Evolutionary conservation across 2,888 invertebrate species (phyloP), one percentile per base, ranked within the genome.

Genomic region (Andrena minutula): DNA sequence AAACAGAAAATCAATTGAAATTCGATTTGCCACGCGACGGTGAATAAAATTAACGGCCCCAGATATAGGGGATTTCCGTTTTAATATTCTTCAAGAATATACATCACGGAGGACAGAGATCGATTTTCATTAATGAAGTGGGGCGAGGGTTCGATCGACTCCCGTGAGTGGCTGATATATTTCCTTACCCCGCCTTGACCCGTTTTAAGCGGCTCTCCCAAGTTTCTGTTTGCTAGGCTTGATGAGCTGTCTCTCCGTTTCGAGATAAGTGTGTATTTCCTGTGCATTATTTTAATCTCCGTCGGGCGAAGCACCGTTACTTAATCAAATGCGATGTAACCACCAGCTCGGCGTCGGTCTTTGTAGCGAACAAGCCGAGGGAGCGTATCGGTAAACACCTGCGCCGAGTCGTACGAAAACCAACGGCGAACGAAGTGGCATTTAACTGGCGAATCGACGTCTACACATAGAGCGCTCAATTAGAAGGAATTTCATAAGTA

Each of bases 51-150:
- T 75, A 69, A 70, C 71, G 56, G 64, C 47, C 47, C 28, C 26
- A 60, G 68, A 49, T 32, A 41, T 2, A 26, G 26, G 20, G 32
- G 66, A 74, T 70, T 79, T 74, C 30, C 49, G 79, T 68, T 74
- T 64, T 53, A 28, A 35, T 47, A 65, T 77, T 76, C 76, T 71
- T 63, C 23, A 69, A 53, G 70, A 71, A 79, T 79, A 53, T 68
- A 65, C 75, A 73, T 35, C 65, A 72, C 49, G 65, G 66, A 64
- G 69, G 71, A 56, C 74, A 68, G 77, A 63, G 65, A 82, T 86
- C 80, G 79, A 84, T 84, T 85, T 85, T 75, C 74, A 81, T 82
- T 83, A 79, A 83, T 79, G 79, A 82, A 86, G 77, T 79, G 79
- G 64, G 70, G 68, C 56, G 73, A 77, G 65, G 74, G 75, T 60